A percentile compares a stretch with the other conserved stretches of the same genome.
These are phyloP conservation scores for Achatina immaculata DNA, from an alignment of 1,140 invertebrate genomes.

Conservation along the genomic window DNA sequence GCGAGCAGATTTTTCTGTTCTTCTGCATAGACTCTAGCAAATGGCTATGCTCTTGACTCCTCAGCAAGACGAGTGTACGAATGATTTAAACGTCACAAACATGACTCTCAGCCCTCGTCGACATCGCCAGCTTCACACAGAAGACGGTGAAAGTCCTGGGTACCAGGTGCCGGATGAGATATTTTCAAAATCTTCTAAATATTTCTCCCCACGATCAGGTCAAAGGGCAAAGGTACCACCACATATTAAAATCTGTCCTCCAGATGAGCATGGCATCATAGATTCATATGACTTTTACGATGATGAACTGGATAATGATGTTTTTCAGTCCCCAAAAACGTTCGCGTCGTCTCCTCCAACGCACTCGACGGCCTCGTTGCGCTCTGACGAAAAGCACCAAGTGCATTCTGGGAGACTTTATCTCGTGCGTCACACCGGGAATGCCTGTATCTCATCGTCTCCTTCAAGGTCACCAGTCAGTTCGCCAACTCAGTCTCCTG, in stretches of 20 bases:
- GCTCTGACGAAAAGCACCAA: conserved; percentile 28
- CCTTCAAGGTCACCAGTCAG: conserved; percentile 3
- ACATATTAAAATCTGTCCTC: conserved; percentile 34
- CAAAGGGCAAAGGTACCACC: conserved; percentile 15
- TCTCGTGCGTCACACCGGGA: conserved; percentile 24
- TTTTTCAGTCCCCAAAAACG: not conserved
- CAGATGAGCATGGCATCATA: not conserved
- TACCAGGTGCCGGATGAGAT: not conserved
- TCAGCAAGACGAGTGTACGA: not conserved
- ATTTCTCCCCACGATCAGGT: not conserved
- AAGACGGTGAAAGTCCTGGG: not conserved
- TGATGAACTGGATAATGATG: conserved; percentile 34
- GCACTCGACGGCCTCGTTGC: not conserved
- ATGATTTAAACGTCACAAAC: not conserved
- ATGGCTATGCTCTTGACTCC: not conserved
- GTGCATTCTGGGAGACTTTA: conserved; percentile 36
- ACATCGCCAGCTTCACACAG: not conserved
- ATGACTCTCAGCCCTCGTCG: not conserved
- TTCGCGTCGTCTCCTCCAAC: not conserved
- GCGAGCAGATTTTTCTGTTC: no score
- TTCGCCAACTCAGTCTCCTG: not conserved
- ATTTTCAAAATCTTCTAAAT: not conserved
- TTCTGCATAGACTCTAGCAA: no score
- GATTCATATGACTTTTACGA: not conserved
- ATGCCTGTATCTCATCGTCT: not conserved